Evolutionary conservation across 1,140 invertebrate species (phyloP).

Genomic region (Mactra quadrangularis): DNA sequence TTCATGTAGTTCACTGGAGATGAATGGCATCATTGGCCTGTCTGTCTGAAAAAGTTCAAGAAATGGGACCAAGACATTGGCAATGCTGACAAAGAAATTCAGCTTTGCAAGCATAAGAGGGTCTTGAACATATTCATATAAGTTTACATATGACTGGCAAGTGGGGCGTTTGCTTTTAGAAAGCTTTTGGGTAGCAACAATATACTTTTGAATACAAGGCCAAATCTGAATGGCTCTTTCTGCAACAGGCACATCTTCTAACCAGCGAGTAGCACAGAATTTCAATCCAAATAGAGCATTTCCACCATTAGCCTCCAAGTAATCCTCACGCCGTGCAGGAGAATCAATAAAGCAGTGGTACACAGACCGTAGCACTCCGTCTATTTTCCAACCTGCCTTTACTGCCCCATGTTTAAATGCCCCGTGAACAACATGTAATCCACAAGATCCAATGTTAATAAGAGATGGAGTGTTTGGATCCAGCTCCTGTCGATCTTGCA

Average conservation of each 20-base stretch:
- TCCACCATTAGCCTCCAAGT: conserved; percentile 84
- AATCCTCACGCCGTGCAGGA: conserved; percentile 85
- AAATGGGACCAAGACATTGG: conserved; percentile 46
- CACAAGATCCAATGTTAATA: conserved; percentile 45
- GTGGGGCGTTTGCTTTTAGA: conserved; percentile 39
- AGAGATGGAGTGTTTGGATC: conserved; percentile 46
- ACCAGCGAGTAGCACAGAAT: conserved; percentile 43
- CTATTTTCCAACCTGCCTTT: conserved; percentile 48
- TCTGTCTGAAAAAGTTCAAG: conserved; percentile 53
- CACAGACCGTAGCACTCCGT: conserved; percentile 28
- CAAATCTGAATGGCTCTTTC: conserved; percentile 35
- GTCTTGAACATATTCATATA: conserved; percentile 31
- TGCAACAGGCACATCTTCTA: conserved; percentile 41
- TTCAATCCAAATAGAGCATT: conserved; percentile 30
- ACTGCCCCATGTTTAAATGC: conserved; percentile 47
- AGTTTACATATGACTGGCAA: conserved; percentile 41
- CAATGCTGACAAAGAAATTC: conserved; percentile 38
- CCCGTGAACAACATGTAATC: conserved; percentile 51
- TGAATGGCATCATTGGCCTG: conserved; percentile 55
- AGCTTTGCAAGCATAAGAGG: conserved; percentile 38
- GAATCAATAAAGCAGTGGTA: conserved; percentile 78
- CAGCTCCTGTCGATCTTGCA: conserved; percentile 35
- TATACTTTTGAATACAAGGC: conserved; percentile 32
- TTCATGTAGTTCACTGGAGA: conserved; percentile 34
- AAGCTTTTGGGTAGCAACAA: conserved; percentile 19